Base-by-base conservation (phyloP, 2,113 vertebrate species). In the Beaufortia kweichowensis region DNA sequence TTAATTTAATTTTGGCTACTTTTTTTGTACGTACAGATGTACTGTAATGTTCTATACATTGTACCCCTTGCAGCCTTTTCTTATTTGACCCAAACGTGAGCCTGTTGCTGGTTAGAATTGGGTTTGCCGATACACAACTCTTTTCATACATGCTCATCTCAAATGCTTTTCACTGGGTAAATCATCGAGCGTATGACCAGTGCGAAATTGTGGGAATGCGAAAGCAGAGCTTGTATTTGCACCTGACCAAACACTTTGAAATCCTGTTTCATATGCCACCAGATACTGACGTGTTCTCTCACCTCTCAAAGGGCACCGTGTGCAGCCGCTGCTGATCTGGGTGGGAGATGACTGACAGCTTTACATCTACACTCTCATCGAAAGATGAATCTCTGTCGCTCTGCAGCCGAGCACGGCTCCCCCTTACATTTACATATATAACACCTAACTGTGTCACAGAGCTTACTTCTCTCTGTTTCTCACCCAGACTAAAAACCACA, bases 181-280 rank as follows among this genome's bases (percentile, higher is more conserved):
- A 31, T 41, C 14, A 26, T 7, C 1, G 53, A 59, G 55, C 35
- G 14, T 6, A 72, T 72, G 69, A 41, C 15, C 33, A 3, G 43
- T 28, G 23, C 39, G 23, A 72, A 72, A 72, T 59, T 41, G 53
- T 59, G 69, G 26, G 33, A 41, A 59, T 48, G 35, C 29, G 50
- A 70, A 35, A 55, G 67, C 29, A 56, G 24, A 69, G 48, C 67
- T 14, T 56, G 33, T 72, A 59, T 72, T 72, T 57, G 39, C 55
- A 72, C 21, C 23, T 14, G 11, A 26, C 21, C 55, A 72, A 23
- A 72, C 69, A 59, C 33, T 57, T 71, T 72, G 21, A 72, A 72
- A 72, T 72, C 55, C 69, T 59, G 31, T 71, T 56, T 55, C 50
- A 53, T 68, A 53, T 68, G 43, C 65, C 65, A 68, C 4, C 43